Conservation (phyloP, 2,888 invertebrate genomes). For the Chorisops tibialis region DNA sequence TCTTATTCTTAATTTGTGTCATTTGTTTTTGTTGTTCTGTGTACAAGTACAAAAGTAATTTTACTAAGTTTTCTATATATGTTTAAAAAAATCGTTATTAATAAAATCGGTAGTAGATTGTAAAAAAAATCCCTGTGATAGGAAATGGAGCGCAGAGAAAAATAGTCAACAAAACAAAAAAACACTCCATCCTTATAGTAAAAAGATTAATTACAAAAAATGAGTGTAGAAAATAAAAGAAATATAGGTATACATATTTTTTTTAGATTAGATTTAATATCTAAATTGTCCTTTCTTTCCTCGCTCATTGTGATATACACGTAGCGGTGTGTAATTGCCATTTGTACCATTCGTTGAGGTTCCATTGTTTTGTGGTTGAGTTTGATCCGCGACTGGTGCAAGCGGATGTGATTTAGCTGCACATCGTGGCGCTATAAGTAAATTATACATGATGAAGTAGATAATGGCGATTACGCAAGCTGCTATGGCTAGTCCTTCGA, state of each 20-base stretch:
- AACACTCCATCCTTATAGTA: no score
- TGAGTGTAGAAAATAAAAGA: no score
- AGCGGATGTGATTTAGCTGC: constrained; percentile 63
- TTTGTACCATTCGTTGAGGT: constrained; percentile 58
- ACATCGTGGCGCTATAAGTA: constrained; percentile 70
- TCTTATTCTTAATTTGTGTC: no score
- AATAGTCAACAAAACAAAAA: no score
- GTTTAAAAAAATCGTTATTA: no score
- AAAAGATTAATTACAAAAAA: no score
- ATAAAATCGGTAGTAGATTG: no score
- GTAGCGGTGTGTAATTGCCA: constrained; percentile 72
- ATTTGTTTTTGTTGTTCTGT: no score
- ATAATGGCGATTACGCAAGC: constrained; percentile 63
- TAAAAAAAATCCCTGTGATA: no score
- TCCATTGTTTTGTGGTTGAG: constrained; percentile 49
- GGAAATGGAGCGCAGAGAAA: no score
- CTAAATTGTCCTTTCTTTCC: constrained; percentile 79
- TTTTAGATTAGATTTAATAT: constrained; percentile 56
- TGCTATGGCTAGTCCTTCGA: constrained; percentile 64
- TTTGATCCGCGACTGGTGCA: constrained; percentile 53
- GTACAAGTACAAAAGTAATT: no score
- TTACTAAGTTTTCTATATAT: no score
- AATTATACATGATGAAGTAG: constrained; percentile 72
- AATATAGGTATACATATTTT: background rate
- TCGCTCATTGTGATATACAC: constrained; percentile 77